Evolutionary conservation across 2,797 vertebrate genomes (phyloP).

Genomic region (Eulemur rubriventer): DNA sequence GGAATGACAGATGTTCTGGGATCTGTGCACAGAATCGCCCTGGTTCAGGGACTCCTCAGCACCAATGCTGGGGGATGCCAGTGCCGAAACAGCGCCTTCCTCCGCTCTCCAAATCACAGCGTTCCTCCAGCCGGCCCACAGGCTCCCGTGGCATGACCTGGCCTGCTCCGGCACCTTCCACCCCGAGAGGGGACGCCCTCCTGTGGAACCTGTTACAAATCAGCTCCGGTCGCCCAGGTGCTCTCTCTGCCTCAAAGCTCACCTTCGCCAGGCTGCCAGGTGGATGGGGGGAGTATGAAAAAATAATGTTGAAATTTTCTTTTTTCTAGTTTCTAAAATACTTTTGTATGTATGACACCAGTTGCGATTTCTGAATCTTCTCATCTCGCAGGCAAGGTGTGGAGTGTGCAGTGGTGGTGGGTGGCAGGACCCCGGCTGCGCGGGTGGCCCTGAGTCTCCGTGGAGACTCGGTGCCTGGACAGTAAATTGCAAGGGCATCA

Average conservation of each 20-base stretch:
- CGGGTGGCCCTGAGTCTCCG: rapidly evolving
- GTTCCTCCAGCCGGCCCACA: not conserved
- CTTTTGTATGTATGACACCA: not conserved
- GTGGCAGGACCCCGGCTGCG: rapidly evolving
- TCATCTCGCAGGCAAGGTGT: not conserved
- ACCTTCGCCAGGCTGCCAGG: too few relatives aligned
- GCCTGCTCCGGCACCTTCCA: not conserved
- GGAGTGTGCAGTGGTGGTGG: rapidly evolving
- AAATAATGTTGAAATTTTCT: not conserved
- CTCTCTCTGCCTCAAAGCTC: rapidly evolving
- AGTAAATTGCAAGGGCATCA: not conserved
- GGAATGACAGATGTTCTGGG: not conserved
- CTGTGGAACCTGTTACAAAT: not conserved
- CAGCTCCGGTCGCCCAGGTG: not conserved
- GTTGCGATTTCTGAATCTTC: not conserved
- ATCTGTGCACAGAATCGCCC: rapidly evolving
- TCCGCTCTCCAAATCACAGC: not conserved
- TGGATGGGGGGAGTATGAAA: rapidly evolving
- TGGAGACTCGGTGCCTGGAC: not conserved
- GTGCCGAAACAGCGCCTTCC: rapidly evolving
- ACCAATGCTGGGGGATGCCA: rapidly evolving
- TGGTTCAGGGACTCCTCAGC: not conserved
- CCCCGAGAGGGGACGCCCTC: rapidly evolving
- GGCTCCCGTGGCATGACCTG: rapidly evolving
- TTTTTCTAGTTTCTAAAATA: not conserved